Conservation (phyloP, 2,113 vertebrate species). For the Picathartes gymnocephalus region DNA sequence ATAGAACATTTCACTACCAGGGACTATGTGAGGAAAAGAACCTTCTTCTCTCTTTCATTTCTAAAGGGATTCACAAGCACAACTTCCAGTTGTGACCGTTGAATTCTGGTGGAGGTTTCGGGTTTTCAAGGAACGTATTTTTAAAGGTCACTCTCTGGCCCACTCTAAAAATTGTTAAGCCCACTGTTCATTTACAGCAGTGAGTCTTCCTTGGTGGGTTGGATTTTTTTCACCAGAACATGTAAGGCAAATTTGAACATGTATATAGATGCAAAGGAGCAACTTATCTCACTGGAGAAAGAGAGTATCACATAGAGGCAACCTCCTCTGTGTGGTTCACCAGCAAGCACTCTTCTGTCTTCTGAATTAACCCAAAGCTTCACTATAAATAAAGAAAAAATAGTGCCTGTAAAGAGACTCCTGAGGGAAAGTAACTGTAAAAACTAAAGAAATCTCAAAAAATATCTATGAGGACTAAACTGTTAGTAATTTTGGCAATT, state of each 20-base stretch:
- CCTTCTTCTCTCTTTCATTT: background rate
- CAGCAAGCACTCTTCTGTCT: background rate
- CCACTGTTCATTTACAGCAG: background rate
- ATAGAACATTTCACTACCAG: background rate
- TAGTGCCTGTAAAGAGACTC: background rate
- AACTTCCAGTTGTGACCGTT: fast-evolving
- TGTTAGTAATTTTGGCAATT: background rate
- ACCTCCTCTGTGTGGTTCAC: background rate
- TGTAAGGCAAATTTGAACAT: background rate
- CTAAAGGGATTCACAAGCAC: background rate
- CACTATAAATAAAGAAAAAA: background rate
- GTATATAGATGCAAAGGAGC: background rate
- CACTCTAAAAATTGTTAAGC: background rate
- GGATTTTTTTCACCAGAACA: background rate
- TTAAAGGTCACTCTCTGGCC: background rate
- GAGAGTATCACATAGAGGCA: background rate
- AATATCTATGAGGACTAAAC: background rate
- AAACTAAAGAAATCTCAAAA: background rate
- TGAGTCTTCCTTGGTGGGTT: background rate
- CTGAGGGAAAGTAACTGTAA: background rate
- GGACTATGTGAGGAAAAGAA: background rate
- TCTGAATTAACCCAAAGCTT: background rate
- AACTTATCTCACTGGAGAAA: background rate
- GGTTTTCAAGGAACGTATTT: background rate
- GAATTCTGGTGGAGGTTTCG: background rate